Evolutionary conservation across 2,797 vertebrate genomes (phyloP), one percentile per base, ranked within the genome.

Genomic region (Sphenodon punctatus): DNA sequence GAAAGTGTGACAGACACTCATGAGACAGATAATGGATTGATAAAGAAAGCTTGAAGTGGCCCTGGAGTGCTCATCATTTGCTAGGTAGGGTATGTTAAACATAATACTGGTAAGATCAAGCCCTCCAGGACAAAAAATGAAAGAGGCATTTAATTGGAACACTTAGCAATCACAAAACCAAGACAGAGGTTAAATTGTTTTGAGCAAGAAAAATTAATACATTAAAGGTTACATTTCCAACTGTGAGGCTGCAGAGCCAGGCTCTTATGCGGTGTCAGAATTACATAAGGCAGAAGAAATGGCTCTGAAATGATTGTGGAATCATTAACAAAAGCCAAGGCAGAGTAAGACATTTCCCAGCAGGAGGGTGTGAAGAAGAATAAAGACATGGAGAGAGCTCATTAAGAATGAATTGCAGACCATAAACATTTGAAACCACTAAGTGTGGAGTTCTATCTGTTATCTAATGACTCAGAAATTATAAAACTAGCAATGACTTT

Each of bases 321-420:
- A 94, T 96, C 96, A 96, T 96, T 96, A 96, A 96, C 95, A 95
- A 95, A 95, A 96, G 96, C 94, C 95, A 92, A 95, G 95, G 95
- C 95, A 95, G 95, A 95, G 95, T 93, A 94, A 96, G 95, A 96
- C 96, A 96, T 96, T 96, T 96, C 96, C 96, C 96, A 96, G 96
- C 96, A 95, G 96, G 96, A 95, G 95, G 95, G 94, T 92, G 93
- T 78, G 86, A 92, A 92, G 96, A 96, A 95, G 96, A 96, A 96
- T 95, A 94, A 96, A 96, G 96, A 96, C 96, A 92, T 94, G 95
- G 96, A 96, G 96, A 94, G 96, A 97, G 96, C 96, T 96, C 96
- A 96, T 96, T 96, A 96, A 96, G 96, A 96, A 97, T 97, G 96
- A 97, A 97, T 96, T 97, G 96, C 96, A 96, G 96, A 96, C 96